These are phyloP conservation scores for Oikopleura albicans DNA, from an alignment of 23 tunicate genomes.

Conservation along the genomic window DNA sequence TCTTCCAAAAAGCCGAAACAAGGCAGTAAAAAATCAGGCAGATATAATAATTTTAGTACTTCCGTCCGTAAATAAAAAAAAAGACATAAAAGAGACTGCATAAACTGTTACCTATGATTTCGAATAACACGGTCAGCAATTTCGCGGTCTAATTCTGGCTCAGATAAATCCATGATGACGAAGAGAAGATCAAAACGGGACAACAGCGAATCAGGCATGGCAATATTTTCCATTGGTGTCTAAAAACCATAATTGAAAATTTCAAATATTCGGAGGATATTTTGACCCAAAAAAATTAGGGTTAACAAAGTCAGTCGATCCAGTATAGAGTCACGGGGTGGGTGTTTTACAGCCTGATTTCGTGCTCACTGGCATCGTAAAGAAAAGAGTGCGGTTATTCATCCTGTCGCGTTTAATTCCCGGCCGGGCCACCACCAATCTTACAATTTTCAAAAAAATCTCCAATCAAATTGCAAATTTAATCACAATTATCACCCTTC, in stretches of 20 bases:
- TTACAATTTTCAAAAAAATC: neutral
- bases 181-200: constrained; percentile 89
- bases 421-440: neutral
- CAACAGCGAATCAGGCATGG: constrained; percentile 95
- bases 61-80: too few relatives aligned
- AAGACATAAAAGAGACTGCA: too few relatives aligned
- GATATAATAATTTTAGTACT: too few relatives aligned
- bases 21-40: too few relatives aligned
- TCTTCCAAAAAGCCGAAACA: too few relatives aligned
- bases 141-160: constrained; percentile 66
- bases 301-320: constrained; percentile 4
- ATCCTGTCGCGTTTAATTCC: neutral
- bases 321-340: neutral
- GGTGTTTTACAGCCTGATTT: neutral
- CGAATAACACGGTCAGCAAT: neutral
- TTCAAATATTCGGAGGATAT: neutral
- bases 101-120: constrained; percentile 14
- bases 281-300: neutral
- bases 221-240: constrained; percentile 96
- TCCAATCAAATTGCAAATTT: too few relatives aligned
- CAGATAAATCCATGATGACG: constrained; percentile 82
- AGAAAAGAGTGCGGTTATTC: neutral
- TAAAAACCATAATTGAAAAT: constrained; percentile 46
- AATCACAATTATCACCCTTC: too few relatives aligned
- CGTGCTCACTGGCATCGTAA: neutral